These are phyloP conservation scores for Oedothorax gibbosus DNA, from an alignment of 1,140 invertebrate genomes.

Conservation along the genomic window DNA sequence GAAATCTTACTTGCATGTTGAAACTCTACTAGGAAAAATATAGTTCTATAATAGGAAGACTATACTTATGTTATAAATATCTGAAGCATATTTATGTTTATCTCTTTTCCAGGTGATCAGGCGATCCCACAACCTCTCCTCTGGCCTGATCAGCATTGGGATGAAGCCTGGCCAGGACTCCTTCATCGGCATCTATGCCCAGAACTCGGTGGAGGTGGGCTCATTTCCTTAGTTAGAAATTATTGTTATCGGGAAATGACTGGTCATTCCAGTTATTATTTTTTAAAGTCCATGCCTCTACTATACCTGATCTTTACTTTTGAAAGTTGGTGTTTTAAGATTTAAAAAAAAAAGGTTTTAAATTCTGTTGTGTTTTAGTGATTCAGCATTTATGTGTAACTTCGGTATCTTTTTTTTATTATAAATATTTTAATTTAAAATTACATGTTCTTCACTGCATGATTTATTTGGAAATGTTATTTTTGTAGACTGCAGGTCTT, in stretches of 20 bases:
- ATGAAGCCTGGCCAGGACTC: constrained; percentile 77
- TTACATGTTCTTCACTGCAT: too few relatives aligned
- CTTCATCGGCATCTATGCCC: constrained; percentile 91
- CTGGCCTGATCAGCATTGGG: constrained; percentile 85
- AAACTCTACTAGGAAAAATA: too few relatives aligned
- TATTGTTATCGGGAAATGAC: not conserved
- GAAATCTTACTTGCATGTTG: too few relatives aligned
- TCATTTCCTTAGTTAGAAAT: not conserved
- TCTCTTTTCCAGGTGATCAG: constrained; percentile 71
- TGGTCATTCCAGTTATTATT: not conserved
- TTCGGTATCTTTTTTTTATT: too few relatives aligned
- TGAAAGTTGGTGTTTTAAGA: not conserved
- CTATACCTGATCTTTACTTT: not conserved
- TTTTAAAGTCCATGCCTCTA: not conserved
- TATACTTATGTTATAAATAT: not conserved
- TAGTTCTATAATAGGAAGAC: too few relatives aligned
- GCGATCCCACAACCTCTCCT: constrained; percentile 90
- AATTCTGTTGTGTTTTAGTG: too few relatives aligned
- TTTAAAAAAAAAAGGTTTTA: too few relatives aligned
- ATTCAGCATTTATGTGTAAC: too few relatives aligned
- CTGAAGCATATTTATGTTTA: not conserved
- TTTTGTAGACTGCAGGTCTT: too few relatives aligned
- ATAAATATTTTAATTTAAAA: too few relatives aligned
- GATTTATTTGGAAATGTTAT: too few relatives aligned
- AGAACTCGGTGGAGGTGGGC: constrained; percentile 87